A percentile compares a stretch with the other conserved stretches of the same genome.
Conservation (phyloP, 2,113 vertebrate species). For the Stigmatopora argus region DNA sequence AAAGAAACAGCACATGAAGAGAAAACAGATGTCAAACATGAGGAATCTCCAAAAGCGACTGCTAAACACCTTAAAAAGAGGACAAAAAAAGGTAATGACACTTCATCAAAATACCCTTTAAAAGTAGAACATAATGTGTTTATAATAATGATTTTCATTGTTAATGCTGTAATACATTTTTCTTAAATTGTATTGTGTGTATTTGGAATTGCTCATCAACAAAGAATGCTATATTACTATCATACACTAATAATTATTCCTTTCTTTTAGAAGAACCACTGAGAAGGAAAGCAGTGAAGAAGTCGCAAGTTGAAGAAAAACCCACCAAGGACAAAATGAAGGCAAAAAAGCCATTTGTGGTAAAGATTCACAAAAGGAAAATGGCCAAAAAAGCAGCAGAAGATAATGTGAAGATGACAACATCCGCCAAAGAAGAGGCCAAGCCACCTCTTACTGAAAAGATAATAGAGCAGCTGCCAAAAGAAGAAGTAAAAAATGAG, state of each 20-base stretch:
- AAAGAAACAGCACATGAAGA: constrained; percentile 16
- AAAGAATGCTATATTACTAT: not conserved
- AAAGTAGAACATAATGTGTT: not conserved
- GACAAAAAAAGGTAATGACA: not conserved
- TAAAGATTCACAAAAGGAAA: not conserved
- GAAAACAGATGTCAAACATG: constrained; percentile 18
- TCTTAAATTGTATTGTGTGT: not conserved
- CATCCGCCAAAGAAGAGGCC: not conserved
- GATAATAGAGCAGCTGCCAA: not conserved
- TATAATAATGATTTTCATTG: not conserved
- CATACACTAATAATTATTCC: not conserved
- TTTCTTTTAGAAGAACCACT: constrained; percentile 25
- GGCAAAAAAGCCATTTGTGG: not conserved
- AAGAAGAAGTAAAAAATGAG: constrained; percentile 2
- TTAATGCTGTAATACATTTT: not conserved
- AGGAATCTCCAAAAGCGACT: constrained; percentile 18
- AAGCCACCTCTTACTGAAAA: constrained; percentile 3
- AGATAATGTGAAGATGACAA: not conserved
- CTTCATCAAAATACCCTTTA: not conserved
- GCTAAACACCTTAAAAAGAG: not conserved
- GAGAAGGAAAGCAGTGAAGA: constrained; percentile 8
- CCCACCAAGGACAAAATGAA: constrained; percentile 2
- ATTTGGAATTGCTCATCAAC: not conserved
- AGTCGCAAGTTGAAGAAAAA: not conserved
- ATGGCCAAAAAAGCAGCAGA: not conserved